A percentile compares a stretch with the other conserved stretches of the same genome.
These are phyloP conservation scores for Quiscalus mexicanus DNA, from an alignment of 2,113 vertebrate genomes.

Conservation along the genomic window DNA sequence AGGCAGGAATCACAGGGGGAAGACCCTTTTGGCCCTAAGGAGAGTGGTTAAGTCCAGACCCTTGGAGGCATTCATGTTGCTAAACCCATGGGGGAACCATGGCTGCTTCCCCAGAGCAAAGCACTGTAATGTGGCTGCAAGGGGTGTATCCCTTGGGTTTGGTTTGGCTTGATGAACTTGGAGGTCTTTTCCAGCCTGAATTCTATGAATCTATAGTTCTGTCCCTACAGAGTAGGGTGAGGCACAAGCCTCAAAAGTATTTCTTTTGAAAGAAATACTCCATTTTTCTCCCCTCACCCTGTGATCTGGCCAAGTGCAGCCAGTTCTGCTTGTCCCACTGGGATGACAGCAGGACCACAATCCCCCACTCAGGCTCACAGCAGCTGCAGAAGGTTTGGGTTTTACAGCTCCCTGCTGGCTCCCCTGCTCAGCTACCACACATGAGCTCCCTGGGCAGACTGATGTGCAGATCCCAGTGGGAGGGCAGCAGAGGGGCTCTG, in stretches of 20 bases:
- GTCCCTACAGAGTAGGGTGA: rapidly evolving
- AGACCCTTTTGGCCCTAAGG: rapidly evolving
- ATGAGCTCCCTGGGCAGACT: neutral
- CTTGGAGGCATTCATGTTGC: rapidly evolving
- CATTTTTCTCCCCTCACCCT: neutral
- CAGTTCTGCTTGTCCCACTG: neutral
- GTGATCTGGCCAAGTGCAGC: rapidly evolving
- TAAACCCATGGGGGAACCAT: neutral
- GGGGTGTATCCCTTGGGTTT: neutral
- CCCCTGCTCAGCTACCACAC: neutral
- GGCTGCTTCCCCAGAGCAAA: neutral
- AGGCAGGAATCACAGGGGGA: neutral
- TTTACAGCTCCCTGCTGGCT: neutral
- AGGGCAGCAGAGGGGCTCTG: neutral
- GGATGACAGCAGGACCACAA: neutral
- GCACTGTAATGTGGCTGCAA: rapidly evolving
- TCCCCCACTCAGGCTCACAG: neutral
- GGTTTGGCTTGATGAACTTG: neutral
- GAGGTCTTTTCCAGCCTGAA: neutral
- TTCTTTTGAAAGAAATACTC: neutral
- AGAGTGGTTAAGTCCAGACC: neutral
- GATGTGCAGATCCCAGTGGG: rapidly evolving
- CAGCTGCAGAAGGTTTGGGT: neutral
- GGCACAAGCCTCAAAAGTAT: neutral
- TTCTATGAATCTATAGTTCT: neutral